These are phyloP conservation scores for Colinus virginianus DNA, from an alignment of 2,113 vertebrate species.

Conservation along the genomic window DNA sequence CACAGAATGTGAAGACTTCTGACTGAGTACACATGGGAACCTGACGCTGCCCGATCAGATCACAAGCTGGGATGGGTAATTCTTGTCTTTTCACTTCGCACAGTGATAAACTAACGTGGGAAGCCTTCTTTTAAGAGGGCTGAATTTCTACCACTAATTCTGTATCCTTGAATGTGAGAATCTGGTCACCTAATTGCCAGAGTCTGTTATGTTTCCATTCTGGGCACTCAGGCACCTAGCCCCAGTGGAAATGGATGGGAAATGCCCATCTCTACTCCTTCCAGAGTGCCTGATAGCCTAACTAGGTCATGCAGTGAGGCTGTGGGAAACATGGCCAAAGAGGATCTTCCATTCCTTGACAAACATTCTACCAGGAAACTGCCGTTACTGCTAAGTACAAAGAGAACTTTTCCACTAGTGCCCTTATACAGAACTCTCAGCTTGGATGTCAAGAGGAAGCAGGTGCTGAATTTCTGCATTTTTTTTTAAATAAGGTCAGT, in stretches of 20 bases:
- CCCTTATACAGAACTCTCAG: not conserved
- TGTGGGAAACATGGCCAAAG: not conserved
- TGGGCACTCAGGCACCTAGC: too few species aligned
- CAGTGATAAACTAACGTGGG: not conserved
- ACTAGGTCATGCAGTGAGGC: not conserved
- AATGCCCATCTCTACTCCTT: not conserved
- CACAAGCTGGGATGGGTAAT: not conserved
- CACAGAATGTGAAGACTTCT: not conserved
- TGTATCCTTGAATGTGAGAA: not conserved
- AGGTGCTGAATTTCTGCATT: not conserved
- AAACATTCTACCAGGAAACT: not conserved
- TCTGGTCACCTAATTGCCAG: not conserved
- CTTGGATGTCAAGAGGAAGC: not conserved
- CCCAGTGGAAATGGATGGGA: not conserved
- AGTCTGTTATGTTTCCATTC: not conserved
- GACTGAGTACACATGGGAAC: not conserved
- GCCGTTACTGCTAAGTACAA: not conserved
- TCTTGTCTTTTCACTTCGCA: not conserved
- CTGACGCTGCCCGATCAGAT: not conserved
- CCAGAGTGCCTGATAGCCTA: not conserved
- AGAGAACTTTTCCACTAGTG: not conserved
- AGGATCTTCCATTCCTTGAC: not conserved
- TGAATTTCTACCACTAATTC: not conserved
- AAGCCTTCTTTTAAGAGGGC: not conserved
- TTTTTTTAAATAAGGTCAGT: not conserved